Evolutionary conservation across 2,888 invertebrate species (phyloP).

Genomic region (Artemia sinica): DNA sequence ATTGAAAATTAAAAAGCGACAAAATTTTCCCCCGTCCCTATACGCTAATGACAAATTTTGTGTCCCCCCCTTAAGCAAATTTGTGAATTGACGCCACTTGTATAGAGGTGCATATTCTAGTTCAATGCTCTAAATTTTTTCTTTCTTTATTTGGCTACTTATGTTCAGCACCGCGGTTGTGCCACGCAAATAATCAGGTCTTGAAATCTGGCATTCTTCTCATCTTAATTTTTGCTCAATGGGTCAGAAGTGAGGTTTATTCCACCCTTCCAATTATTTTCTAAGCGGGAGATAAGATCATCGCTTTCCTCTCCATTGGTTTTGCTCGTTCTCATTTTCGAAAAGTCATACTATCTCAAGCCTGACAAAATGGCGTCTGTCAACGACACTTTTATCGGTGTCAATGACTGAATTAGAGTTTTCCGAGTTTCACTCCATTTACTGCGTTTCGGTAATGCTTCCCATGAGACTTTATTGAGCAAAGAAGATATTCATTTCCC

Average conservation of each 20-base stretch:
- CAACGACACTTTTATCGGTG: constrained; percentile 13
- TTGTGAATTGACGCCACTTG: no score
- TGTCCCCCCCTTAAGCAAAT: no score
- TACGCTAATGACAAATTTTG: no score
- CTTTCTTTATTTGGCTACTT: no score
- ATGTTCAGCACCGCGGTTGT: no score
- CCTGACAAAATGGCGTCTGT: constrained; percentile 13
- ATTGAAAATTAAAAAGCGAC: no score
- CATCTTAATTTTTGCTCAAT: no score
- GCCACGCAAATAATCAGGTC: no score
- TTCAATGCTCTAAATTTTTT: no score
- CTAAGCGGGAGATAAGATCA: constrained; percentile 9
- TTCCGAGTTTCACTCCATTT: constrained; percentile 12
- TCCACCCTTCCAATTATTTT: constrained; percentile 13
- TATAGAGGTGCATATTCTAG: no score
- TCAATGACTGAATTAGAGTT: constrained; percentile 13
- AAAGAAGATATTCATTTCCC: background rate
- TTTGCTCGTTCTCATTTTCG: background rate
- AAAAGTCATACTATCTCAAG: constrained; percentile 8
- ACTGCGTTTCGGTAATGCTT: constrained; percentile 5
- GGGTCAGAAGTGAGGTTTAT: background rate
- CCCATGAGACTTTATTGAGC: constrained; percentile 8
- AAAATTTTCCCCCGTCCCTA: no score
- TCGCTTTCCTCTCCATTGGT: constrained; percentile 2
- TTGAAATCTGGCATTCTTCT: no score